Percentiles rank a stretch among this genome's conserved stretches.
Evolutionary conservation across 2,797 vertebrate genomes (phyloP).

Genomic region (Balearica regulorum): DNA sequence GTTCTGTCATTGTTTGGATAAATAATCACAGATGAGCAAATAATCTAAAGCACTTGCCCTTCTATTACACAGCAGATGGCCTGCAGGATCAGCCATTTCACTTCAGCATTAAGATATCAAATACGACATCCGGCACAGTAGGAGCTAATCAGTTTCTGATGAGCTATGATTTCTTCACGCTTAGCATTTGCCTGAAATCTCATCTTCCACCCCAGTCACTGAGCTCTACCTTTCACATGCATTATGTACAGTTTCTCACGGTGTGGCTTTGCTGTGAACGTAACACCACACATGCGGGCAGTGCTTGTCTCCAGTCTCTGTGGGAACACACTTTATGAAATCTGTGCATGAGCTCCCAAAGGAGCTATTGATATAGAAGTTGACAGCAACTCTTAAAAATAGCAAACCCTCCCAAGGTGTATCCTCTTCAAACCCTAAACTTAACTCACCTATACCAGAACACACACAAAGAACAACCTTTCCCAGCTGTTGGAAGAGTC

Average conservation of each 20-base stretch:
- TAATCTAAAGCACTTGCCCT: background rate
- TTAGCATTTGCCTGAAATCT: background rate
- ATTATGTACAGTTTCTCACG: background rate
- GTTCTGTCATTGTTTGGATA: background rate
- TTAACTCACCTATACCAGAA: background rate
- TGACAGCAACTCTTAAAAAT: background rate
- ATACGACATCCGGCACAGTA: background rate
- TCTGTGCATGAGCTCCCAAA: background rate
- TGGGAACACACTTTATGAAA: background rate
- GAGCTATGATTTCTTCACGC: background rate
- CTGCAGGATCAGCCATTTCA: background rate
- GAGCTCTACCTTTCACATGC: background rate
- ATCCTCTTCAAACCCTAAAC: slow-evolving; percentile 1
- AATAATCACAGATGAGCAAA: background rate
- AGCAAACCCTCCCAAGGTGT: background rate
- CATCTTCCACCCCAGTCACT: background rate
- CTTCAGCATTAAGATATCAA: background rate
- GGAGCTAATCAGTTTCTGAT: background rate
- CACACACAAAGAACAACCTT: background rate
- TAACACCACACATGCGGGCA: rapidly evolving
- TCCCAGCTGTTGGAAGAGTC: background rate
- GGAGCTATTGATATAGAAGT: background rate
- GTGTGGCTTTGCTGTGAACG: background rate
- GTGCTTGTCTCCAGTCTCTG: background rate
- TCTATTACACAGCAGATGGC: background rate